phyloP scores from a whole-genome alignment of 1,140 invertebrate genomes.

The Drosophila tristis region DNA sequence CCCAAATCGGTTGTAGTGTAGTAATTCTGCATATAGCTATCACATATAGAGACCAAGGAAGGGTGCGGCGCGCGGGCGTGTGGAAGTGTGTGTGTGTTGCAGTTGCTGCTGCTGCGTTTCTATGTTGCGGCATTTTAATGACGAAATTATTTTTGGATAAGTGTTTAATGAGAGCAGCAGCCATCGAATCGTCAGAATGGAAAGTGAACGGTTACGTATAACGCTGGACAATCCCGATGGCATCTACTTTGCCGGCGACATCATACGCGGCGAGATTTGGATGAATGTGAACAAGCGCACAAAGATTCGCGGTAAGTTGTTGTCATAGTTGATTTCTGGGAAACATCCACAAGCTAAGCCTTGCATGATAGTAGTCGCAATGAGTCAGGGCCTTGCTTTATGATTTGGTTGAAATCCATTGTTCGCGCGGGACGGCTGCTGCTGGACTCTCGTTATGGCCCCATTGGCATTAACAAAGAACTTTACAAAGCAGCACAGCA shows the following conservation, averaged over 20 bases:
- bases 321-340: background rate
- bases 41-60: conserved; percentile 6
- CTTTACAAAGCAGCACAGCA: conserved; percentile 37
- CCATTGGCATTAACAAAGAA: conserved; percentile 76
- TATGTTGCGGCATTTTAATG: conserved; percentile 65
- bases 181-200: conserved; percentile 61
- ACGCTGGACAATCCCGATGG: conserved; percentile 74
- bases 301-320: conserved; percentile 80
- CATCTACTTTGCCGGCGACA: conserved; percentile 76
- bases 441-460: conserved; percentile 63
- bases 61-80: conserved; percentile 1
- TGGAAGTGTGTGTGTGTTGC: conserved; percentile 1
- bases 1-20: conserved; percentile 1
- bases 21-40: conserved; percentile 32
- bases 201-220: conserved; percentile 79
- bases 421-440: conserved; percentile 44
- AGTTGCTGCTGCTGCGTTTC: conserved; percentile 25
- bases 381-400: conserved; percentile 45
- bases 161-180: conserved; percentile 54
- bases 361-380: conserved; percentile 41
- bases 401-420: conserved; percentile 39
- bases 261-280: conserved; percentile 77
- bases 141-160: conserved; percentile 76
- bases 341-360: conserved; percentile 28
- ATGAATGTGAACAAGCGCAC: conserved; percentile 76